A percentile compares a stretch with the other conserved stretches of the same genome.
Evolutionary conservation across 1,140 invertebrate genomes (phyloP).

Genomic region (Monomorium pharaonis): DNA sequence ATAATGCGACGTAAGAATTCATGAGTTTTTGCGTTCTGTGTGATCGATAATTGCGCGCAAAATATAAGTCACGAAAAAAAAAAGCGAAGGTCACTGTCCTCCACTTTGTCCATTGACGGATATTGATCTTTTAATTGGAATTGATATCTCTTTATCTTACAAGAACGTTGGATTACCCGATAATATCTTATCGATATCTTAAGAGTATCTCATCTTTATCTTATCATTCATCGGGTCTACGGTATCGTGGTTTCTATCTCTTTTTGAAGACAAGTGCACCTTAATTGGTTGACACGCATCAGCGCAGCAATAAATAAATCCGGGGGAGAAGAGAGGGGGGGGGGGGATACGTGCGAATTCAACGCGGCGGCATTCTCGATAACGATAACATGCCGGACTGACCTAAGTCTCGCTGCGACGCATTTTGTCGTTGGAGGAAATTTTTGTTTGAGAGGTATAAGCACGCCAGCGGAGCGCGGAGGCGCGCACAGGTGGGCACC

Average conservation of each 20-base stretch:
- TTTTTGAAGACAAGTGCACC: background rate
- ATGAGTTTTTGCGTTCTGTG: background rate
- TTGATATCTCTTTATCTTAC: background rate
- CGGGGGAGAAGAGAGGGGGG: no score
- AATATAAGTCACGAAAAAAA: background rate
- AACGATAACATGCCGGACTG: slow-evolving; percentile 10
- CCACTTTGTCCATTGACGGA: background rate
- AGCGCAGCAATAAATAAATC: background rate
- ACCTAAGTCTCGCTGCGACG: slow-evolving; percentile 34
- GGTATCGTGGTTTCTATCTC: background rate
- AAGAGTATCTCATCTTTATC: background rate
- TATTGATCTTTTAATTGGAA: background rate
- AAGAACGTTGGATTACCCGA: background rate
- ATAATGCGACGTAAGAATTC: background rate
- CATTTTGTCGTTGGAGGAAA: slow-evolving; percentile 39
- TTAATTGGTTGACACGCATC: background rate
- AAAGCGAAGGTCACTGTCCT: background rate
- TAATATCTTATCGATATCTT: background rate
- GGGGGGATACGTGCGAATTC: background rate
- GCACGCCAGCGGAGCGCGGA: background rate
- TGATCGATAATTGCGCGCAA: background rate
- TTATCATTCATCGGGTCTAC: background rate
- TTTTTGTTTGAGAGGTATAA: slow-evolving; percentile 41
- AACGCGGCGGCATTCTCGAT: background rate
- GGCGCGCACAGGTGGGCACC: slow-evolving; percentile 26